Evolutionary conservation across 2,113 vertebrate genomes (phyloP).

Genomic region (Leucopsar rothschildi): DNA sequence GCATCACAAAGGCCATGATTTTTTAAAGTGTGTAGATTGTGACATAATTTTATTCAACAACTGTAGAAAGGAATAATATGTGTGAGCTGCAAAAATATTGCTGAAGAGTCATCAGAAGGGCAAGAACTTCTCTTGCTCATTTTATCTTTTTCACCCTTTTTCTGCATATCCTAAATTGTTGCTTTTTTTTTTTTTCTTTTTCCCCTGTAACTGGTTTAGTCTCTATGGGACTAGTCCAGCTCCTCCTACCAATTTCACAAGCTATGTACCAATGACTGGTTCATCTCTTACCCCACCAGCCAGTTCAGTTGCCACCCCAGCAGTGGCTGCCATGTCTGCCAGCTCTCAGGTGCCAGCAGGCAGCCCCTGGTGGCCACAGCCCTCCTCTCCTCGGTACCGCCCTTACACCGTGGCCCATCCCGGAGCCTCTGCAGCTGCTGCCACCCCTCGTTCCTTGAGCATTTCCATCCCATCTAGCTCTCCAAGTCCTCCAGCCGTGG

Average conservation of each 20-base stretch:
- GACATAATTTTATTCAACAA: not conserved
- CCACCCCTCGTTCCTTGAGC: constrained; percentile 57
- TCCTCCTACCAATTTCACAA: constrained; percentile 64
- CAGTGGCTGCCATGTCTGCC: constrained; percentile 36
- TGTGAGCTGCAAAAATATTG: not conserved
- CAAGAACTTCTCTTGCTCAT: constrained; percentile 22
- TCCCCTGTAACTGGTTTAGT: constrained; percentile 81
- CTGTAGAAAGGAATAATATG: not conserved
- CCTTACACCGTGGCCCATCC: constrained; percentile 83
- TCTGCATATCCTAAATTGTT: constrained; percentile 21
- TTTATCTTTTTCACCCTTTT: constrained; percentile 17
- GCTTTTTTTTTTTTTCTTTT: constrained; percentile 51
- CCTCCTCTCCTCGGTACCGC: constrained; percentile 85
- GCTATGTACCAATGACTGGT: constrained; percentile 51
- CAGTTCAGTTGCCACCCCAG: constrained; percentile 39
- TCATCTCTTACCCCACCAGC: constrained; percentile 66
- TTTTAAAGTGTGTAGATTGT: not conserved
- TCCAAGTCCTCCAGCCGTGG: constrained; percentile 63
- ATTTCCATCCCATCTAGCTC: constrained; percentile 61
- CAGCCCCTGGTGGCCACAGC: constrained; percentile 71
- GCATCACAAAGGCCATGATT: not conserved
- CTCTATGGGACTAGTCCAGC: constrained; percentile 93
- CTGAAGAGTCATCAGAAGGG: constrained; percentile 19
- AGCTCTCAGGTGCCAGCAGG: constrained; percentile 45
- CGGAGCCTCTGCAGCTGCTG: constrained; percentile 62